Evolutionary conservation across 2,113 vertebrate species (phyloP).

Genomic region (Perccottus glenii): DNA sequence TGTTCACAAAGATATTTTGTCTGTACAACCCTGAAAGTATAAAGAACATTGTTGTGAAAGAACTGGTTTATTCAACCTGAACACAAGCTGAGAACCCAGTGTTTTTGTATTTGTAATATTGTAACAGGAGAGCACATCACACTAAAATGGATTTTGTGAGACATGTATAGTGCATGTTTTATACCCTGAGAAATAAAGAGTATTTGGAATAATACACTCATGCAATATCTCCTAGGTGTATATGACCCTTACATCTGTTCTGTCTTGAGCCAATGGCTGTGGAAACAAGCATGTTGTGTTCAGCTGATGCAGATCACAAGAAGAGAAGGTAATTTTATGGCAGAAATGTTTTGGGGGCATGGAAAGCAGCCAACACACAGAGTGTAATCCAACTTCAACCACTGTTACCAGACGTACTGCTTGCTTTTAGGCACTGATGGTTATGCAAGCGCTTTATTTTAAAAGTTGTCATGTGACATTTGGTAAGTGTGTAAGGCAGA

Average conservation of each 20-base stretch:
- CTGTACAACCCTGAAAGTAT: not conserved
- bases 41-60: conserved; percentile 21
- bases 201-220: conserved; percentile 43
- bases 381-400: conserved; percentile 54
- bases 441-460: conserved; percentile 69
- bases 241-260: too few relatives aligned
- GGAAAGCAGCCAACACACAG: conserved; percentile 20
- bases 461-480: conserved; percentile 64
- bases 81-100: conserved; percentile 30
- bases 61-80: conserved; percentile 28
- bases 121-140: conserved; percentile 21
- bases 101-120: conserved; percentile 36
- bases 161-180: conserved; percentile 46
- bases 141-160: conserved; percentile 2
- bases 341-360: conserved; percentile 28
- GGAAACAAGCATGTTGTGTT: conserved; percentile 27
- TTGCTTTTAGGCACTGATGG: conserved; percentile 45
- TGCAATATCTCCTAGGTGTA: too few relatives aligned
- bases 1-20: conserved; percentile 8
- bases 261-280: not conserved
- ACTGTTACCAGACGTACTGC: conserved; percentile 47
- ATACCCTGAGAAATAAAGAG: conserved; percentile 68
- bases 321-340: conserved; percentile 24
- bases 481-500: conserved; percentile 36
- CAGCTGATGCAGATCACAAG: conserved; percentile 50